Base-by-base conservation (phyloP, 1,140 invertebrate species). In the Lysiphlebus fabarum region DNA sequence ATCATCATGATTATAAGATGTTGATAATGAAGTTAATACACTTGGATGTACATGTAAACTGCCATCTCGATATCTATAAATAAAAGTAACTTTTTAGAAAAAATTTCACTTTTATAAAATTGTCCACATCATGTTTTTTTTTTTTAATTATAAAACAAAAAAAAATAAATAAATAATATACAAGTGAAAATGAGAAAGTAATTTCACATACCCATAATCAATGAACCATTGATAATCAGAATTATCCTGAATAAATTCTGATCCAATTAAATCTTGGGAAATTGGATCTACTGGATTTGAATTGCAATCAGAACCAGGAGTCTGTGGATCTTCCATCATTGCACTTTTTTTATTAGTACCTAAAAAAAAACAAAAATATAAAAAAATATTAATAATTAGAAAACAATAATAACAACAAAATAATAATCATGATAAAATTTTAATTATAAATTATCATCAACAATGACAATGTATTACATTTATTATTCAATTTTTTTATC, bases 211-310 rank as follows among this genome's bases (percentile, higher is more conserved):
- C 88, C 90, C 90, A 72, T 91, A 92, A 77, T 92, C 90, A 59
- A 91, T 84, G 77, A 91, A 90, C 90, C 91, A 92, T 76, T 92
- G 89, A 73, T 92, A 92, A 69, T 92, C 91, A 61, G 88, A 90
- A 81, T 91, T 92, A 77, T 92, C 90, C 76, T 91, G 90, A 72
- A 91, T 87, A 75, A 91, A 91, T 74, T 92, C 90, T 62, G 82
- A 82, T 55, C 77, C 72, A 54, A 80, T 71, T 8, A 76, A 64
- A 67, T 81, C 75, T 53, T 78, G 79, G 47, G 75, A 68, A 40
- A 67, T 74, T 12, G 70, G 73, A 68, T 78, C 75, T 57, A 75
- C 72, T 64, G 75, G 79, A 72, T 85, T 85, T 57, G 83, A 85
- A 65, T 85, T 85, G 67, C 82, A 85, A 65, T 85, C 84, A 11